Evolutionary conservation across 2,888 invertebrate species (phyloP).

Genomic region (Punctoribates punctum): DNA sequence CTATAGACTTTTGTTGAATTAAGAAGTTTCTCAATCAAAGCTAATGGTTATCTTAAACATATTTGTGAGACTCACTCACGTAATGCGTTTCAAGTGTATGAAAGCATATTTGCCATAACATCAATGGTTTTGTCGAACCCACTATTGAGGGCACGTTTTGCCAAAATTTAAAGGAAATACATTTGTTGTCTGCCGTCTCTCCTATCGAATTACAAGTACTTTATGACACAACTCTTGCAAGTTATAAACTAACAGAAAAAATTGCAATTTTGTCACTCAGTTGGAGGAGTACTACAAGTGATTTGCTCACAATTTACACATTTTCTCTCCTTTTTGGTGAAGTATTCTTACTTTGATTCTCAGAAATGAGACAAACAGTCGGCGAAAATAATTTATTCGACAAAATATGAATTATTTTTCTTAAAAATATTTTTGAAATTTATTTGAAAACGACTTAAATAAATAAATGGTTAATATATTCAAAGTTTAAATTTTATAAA

Average conservation of each 20-base stretch:
- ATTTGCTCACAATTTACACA: background rate
- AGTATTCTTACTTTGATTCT: too few relatives aligned
- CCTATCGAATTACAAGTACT: constrained; percentile 21
- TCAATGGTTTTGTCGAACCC: background rate
- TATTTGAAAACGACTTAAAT: too few relatives aligned
- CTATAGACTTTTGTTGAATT: background rate
- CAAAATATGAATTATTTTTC: too few relatives aligned
- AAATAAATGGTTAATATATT: too few relatives aligned
- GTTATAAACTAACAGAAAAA: constrained; percentile 15
- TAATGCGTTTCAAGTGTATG: constrained; percentile 22
- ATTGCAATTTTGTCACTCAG: constrained; percentile 10
- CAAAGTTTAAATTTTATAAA: too few relatives aligned
- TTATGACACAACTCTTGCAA: background rate
- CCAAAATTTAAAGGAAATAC: constrained; percentile 26
- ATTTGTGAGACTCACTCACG: background rate
- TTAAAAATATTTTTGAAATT: too few relatives aligned
- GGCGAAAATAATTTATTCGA: too few relatives aligned
- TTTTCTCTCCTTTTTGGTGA: too few relatives aligned
- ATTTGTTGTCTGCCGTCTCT: background rate
- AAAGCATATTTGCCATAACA: constrained; percentile 20
- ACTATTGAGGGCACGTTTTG: constrained; percentile 9
- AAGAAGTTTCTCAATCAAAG: background rate
- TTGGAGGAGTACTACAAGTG: constrained; percentile 2
- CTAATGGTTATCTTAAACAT: constrained; percentile 8
- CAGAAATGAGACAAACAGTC: too few relatives aligned